Base-by-base conservation (phyloP, 2,113 vertebrate species). In the Chamaea fasciata region DNA sequence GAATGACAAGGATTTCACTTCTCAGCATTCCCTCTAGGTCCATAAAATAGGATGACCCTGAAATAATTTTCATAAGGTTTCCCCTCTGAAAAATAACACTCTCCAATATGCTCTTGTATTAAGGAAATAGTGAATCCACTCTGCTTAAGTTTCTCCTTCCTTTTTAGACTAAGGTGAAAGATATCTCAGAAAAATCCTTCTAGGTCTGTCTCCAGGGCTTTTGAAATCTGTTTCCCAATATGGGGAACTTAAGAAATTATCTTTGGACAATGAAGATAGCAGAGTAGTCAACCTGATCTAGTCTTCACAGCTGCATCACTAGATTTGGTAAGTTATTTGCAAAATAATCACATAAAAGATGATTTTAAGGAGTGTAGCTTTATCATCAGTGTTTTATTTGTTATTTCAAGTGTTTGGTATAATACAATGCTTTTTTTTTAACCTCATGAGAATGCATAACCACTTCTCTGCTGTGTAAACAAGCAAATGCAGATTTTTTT, bases 41-140 rank as follows among this genome's bases (percentile, higher is more conserved):
- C 41, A 75, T 84, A 75, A 91, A 91, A 83, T 53, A 67, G 31
- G 77, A 79, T 93, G 86, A 96, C 75, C 89, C 86, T 76, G 75
- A 94, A 88, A 95, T 88, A 85, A 70, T 95, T 91, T 92, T 92
- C 21, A 11, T 52, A 78, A 84, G 18, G 8, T 74, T 94, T 81
- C 47, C 24, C 52, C 57, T 69, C 77, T 81, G 86, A 87, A 90
- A 90, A 95, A 79, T 89, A 93, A 77, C 14, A 50, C 24, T 39
- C 8, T 92, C 22, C 50, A 84, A 23, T 68, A 75, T n/a, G 15
- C 6, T 87, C 13, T 46, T 60, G 30, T 73, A 16, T 88, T 86
- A 70, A 89, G 65, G 67, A 84, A 90, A 76, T 30, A 26, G 15
- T 55, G 64, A 69, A 70, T 47, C 13, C 75, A 35, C 41, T 77